These are phyloP conservation scores for Isaurus tuberculatus DNA, from an alignment of 92 coral and sea anemone genomes.

Conservation along the genomic window DNA sequence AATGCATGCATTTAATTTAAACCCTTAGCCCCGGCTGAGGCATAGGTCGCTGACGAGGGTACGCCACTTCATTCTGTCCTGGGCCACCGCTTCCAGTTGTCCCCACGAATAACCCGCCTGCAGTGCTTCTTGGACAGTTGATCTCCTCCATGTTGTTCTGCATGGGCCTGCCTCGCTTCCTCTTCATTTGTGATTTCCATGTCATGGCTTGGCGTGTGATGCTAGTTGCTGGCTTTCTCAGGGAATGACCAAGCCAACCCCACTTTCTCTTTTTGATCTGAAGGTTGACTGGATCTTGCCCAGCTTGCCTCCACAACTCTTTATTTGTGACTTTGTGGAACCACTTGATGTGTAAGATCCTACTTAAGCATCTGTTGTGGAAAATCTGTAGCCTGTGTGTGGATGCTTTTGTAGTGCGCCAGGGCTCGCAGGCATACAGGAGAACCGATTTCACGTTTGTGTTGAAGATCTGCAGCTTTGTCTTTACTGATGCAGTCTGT, in stretches of 20 bases:
- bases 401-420: neutral
- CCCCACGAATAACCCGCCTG: conserved; percentile 25
- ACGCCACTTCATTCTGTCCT: conserved; percentile 35
- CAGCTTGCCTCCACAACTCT: conserved; percentile 18
- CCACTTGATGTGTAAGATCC: neutral
- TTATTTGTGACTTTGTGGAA: no score
- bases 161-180: neutral
- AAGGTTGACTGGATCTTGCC: conserved; percentile 23
- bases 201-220: conserved; percentile 26
- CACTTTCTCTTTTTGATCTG: conserved; percentile 17
- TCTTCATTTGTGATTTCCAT: conserved; percentile 13
- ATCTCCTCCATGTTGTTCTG: conserved; percentile 18
- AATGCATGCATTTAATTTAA: no score
- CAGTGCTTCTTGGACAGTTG: conserved; percentile 28
- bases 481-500: no score
- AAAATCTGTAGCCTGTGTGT: no score
- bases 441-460: no score
- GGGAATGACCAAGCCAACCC: conserved; percentile 11
- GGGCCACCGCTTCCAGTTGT: conserved; percentile 25
- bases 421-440: no score
- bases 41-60: conserved; percentile 26
- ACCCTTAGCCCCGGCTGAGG: conserved; percentile 5
- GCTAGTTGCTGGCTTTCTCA: conserved; percentile 24
- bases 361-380: neutral
- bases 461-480: no score